Evolutionary conservation across 2,888 invertebrate species (phyloP).

Genomic region (Falcaria lacertinaria): DNA sequence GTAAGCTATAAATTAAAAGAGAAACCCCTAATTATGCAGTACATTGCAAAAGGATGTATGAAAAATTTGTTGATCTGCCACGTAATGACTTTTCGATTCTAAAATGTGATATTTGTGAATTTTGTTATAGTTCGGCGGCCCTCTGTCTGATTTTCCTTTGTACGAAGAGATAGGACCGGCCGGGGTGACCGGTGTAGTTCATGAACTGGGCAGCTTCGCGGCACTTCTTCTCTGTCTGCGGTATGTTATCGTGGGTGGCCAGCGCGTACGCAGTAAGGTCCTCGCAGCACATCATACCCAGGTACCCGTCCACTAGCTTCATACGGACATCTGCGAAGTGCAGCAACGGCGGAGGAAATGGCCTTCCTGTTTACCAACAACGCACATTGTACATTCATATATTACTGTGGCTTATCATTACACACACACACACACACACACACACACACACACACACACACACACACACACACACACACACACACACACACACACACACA

Average conservation of each 20-base stretch:
- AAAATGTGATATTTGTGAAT: not conserved
- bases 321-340: slow-evolving; percentile 54
- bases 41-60: too few species aligned
- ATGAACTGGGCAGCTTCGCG: slow-evolving; percentile 32
- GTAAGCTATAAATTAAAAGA: too few species aligned
- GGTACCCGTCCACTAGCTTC: slow-evolving; percentile 44
- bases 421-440: too few species aligned
- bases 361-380: slow-evolving; percentile 38
- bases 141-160: slow-evolving; percentile 15
- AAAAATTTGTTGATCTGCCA: too few species aligned
- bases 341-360: slow-evolving; percentile 42
- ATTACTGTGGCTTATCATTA: too few species aligned
- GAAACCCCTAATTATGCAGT: too few species aligned
- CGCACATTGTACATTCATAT: not conserved
- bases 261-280: slow-evolving; percentile 53
- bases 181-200: slow-evolving; percentile 36
- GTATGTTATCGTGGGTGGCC: slow-evolving; percentile 41
- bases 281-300: slow-evolving; percentile 65
- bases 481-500: too few species aligned
- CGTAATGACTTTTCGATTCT: too few species aligned
- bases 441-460: too few species aligned
- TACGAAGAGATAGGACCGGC: slow-evolving; percentile 45
- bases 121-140: slow-evolving; percentile 23
- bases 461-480: too few species aligned
- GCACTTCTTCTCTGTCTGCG: slow-evolving; percentile 46